Conservation (phyloP, 2,113 vertebrate species). For the Aspiorhynchus laticeps region DNA sequence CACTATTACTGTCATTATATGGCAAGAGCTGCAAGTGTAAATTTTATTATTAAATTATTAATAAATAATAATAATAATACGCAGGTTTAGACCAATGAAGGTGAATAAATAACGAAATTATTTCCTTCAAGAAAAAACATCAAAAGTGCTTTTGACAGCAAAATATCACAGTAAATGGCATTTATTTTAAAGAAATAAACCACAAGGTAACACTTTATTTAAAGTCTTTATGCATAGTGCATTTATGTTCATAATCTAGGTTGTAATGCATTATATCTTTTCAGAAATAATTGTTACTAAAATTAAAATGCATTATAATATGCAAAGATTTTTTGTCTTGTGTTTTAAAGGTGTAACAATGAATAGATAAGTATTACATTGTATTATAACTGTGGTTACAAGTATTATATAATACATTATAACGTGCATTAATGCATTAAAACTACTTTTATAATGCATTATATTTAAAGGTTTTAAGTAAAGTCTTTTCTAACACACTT, state of each 20-base stretch:
- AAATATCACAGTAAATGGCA: no score
- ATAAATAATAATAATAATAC: not conserved
- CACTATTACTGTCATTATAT: not conserved
- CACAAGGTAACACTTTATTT: no score
- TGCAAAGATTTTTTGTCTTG: no score
- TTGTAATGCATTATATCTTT: not conserved
- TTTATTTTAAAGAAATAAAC: no score
- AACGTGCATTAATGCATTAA: no score
- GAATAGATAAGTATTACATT: not conserved
- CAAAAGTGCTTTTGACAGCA: no score
- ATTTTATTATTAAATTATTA: not conserved
- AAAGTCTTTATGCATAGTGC: not conserved
- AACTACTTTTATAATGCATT: not conserved
- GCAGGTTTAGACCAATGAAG: not conserved
- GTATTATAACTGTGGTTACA: no score
- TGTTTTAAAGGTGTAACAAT: not conserved
- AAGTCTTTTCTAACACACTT: not conserved
- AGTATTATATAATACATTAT: no score
- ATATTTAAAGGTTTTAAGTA: not conserved
- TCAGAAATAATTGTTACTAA: not conserved
- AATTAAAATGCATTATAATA: no score
- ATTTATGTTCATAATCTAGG: not conserved
- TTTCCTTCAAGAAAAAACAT: not conserved
- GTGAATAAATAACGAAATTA: not conserved
- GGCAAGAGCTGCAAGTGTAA: not conserved